A percentile compares a stretch with the other conserved stretches of the same genome.
Evolutionary conservation across 2,888 invertebrate genomes (phyloP).

Genomic region (Sarcophaga subvicina): DNA sequence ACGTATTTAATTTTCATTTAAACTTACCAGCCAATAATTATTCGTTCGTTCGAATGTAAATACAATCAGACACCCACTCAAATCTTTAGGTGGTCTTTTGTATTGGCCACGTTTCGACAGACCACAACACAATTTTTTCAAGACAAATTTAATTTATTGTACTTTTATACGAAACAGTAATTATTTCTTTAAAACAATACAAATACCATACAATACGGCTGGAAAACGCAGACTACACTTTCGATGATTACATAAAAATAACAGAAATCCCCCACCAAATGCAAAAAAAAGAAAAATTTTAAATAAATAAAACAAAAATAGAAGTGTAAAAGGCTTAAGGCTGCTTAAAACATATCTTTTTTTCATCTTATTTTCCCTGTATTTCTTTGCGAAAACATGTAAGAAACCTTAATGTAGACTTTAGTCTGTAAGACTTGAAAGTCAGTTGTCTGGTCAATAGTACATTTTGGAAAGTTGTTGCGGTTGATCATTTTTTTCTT

Average conservation of each 20-base stretch:
- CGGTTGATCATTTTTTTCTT: neutral
- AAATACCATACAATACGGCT: neutral
- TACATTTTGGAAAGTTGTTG: slow-evolving; percentile 31
- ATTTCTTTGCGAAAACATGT: neutral
- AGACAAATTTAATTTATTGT: slow-evolving; percentile 44
- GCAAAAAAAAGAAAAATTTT: slow-evolving; percentile 5
- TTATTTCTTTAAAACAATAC: slow-evolving; percentile 29
- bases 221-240: slow-evolving; percentile 8
- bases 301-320: slow-evolving; percentile 23
- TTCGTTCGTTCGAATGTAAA: slow-evolving; percentile 1
- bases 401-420: slow-evolving; percentile 42
- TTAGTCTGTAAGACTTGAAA: neutral
- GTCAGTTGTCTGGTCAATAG: slow-evolving; percentile 18
- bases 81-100: slow-evolving; percentile 40
- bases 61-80: slow-evolving; percentile 19
- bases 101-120: neutral
- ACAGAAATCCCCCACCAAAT: neutral
- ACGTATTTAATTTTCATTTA: no score
- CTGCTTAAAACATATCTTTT: slow-evolving; percentile 19
- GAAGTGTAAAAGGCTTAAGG: slow-evolving; percentile 53
- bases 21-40: neutral
- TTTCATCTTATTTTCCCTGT: slow-evolving; percentile 6
- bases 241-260: slow-evolving; percentile 36
- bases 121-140: slow-evolving; percentile 20
- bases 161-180: slow-evolving; percentile 27